Conservation (phyloP, 2,797 vertebrate genomes). For the Eulemur mongoz region DNA sequence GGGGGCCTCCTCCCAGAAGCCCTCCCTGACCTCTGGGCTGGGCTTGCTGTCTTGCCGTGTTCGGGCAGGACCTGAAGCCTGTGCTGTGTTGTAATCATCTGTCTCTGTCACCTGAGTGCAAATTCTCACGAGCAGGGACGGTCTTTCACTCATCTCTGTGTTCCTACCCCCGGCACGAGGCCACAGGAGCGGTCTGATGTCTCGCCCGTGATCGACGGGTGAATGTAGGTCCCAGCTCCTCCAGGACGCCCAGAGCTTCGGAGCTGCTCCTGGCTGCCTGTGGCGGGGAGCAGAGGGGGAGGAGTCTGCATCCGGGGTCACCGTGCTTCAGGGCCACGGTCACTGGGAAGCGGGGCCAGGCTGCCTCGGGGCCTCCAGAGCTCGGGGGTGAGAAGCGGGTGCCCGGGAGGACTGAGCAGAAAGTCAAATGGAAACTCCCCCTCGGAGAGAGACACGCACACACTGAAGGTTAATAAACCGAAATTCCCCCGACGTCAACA, state of each 20-base stretch:
- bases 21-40: background rate
- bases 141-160: background rate
- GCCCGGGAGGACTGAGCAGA: background rate
- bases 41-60: background rate
- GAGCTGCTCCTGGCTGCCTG: background rate
- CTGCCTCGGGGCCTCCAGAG: background rate
- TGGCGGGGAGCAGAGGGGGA: accelerated
- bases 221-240: background rate
- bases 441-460: accelerated
- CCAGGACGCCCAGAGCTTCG: accelerated
- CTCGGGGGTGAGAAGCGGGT: background rate
- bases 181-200: accelerated
- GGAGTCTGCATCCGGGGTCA: background rate
- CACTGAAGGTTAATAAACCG: background rate
- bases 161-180: background rate
- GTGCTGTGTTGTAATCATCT: background rate
- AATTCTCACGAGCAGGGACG: background rate
- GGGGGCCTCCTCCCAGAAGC: background rate
- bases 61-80: background rate
- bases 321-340: background rate
- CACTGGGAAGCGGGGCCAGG: background rate
- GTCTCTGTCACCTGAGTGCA: background rate
- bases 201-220: background rate
- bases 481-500: accelerated
- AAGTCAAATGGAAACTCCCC: background rate